Evolutionary conservation across 2,797 vertebrate species (phyloP).

Genomic region (Cephalopachus bancanus): DNA sequence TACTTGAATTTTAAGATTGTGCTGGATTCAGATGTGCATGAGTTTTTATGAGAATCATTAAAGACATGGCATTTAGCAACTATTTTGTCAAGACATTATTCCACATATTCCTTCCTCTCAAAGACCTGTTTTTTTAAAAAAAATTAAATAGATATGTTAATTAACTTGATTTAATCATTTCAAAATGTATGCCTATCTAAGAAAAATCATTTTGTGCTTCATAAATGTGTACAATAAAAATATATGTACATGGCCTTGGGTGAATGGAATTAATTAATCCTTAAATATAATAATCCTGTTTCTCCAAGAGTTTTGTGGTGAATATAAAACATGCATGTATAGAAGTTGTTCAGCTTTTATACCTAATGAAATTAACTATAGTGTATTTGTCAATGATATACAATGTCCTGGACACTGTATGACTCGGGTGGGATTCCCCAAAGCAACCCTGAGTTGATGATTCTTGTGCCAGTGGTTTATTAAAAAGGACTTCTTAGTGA

Average conservation of each 20-base stretch:
- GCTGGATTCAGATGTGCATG: neutral
- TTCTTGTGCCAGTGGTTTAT: neutral
- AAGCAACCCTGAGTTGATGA: neutral
- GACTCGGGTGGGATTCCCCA: neutral
- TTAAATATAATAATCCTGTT: neutral
- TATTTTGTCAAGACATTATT: neutral
- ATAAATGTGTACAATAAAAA: neutral
- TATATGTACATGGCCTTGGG: neutral
- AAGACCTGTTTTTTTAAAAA: neutral
- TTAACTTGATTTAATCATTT: neutral
- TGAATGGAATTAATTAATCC: neutral
- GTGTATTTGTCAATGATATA: neutral
- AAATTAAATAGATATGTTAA: neutral
- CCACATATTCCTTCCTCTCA: neutral
- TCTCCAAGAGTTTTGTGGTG: neutral
- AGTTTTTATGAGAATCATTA: neutral
- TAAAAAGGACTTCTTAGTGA: neutral
- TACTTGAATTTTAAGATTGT: slow-evolving; percentile 6
- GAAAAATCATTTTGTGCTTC: neutral
- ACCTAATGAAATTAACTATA: neutral
- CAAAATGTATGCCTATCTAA: neutral
- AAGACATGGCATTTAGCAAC: neutral
- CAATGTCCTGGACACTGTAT: neutral
- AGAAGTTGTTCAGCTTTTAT: neutral
- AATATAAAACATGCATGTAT: neutral